These are phyloP conservation scores for Clivina fossor DNA, from an alignment of 2,888 invertebrate genomes.

Conservation along the genomic window DNA sequence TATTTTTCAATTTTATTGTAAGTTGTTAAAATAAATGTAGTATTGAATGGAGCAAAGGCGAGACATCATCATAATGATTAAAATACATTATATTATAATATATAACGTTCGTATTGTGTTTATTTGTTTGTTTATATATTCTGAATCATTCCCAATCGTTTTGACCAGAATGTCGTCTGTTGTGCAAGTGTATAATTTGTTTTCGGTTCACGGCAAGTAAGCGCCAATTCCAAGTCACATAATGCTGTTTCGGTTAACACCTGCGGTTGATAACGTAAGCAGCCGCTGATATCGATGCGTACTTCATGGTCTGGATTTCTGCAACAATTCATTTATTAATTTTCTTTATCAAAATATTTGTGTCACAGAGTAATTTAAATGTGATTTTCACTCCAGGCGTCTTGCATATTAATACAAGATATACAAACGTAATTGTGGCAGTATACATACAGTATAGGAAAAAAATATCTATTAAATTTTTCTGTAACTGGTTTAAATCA, in stretches of 20 bases:
- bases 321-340: no score
- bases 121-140: slow-evolving; percentile 23
- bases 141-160: slow-evolving; percentile 37
- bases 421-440: no score
- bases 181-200: slow-evolving; percentile 47
- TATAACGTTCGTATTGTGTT: background rate
- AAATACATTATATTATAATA: slow-evolving; percentile 4
- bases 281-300: slow-evolving; percentile 47
- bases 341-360: no score
- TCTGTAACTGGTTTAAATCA: no score
- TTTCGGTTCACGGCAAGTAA: slow-evolving; percentile 48
- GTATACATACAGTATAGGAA: no score
- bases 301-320: slow-evolving; percentile 46
- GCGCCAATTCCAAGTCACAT: slow-evolving; percentile 48
- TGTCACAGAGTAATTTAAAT: no score
- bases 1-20: background rate
- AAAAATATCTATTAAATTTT: no score
- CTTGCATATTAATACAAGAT: no score
- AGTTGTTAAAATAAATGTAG: slow-evolving; percentile 4
- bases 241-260: slow-evolving; percentile 47
- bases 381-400: no score
- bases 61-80: slow-evolving; percentile 28
- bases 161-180: slow-evolving; percentile 45
- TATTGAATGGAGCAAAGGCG: slow-evolving; percentile 14
- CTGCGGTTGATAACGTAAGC: slow-evolving; percentile 49